Evolutionary conservation across 1,140 invertebrate genomes (phyloP).

Genomic region (Homarus americanus): DNA sequence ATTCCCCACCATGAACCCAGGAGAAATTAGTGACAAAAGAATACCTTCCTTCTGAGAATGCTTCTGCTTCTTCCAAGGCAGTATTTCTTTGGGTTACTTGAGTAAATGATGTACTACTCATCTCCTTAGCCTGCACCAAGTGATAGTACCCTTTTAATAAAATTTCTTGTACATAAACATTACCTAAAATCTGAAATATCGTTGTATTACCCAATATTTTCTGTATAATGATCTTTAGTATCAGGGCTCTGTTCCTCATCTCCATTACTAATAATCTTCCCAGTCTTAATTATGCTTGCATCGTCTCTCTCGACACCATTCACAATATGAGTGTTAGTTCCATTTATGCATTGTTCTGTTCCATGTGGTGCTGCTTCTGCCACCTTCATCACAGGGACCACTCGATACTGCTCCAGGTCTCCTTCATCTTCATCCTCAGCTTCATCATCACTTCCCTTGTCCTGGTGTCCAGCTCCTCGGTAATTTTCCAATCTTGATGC

Average conservation of each 20-base stretch:
- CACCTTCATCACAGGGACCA: background rate
- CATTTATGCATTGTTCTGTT: background rate
- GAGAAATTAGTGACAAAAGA: too few species aligned
- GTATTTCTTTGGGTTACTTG: too few species aligned
- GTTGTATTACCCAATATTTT: background rate
- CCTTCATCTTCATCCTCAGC: conserved; percentile 59
- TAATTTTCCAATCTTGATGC: background rate
- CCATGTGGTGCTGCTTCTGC: background rate
- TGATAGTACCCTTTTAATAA: background rate
- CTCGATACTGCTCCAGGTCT: conserved; percentile 55
- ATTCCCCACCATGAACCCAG: too few species aligned
- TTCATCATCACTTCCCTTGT: conserved; percentile 40
- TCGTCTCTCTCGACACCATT: background rate
- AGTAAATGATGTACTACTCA: too few species aligned
- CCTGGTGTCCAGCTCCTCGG: background rate
- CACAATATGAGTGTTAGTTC: background rate
- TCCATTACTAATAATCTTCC: background rate
- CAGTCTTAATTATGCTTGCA: background rate
- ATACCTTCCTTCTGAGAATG: too few species aligned
- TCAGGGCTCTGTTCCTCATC: background rate
- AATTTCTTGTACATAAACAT: background rate
- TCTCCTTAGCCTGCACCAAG: too few species aligned
- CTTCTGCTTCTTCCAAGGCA: too few species aligned
- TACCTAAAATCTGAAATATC: too few species aligned
- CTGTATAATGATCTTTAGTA: background rate